These are phyloP conservation scores for Brachionus paranguensis DNA, from an alignment of 1,140 invertebrate genomes.

Conservation along the genomic window DNA sequence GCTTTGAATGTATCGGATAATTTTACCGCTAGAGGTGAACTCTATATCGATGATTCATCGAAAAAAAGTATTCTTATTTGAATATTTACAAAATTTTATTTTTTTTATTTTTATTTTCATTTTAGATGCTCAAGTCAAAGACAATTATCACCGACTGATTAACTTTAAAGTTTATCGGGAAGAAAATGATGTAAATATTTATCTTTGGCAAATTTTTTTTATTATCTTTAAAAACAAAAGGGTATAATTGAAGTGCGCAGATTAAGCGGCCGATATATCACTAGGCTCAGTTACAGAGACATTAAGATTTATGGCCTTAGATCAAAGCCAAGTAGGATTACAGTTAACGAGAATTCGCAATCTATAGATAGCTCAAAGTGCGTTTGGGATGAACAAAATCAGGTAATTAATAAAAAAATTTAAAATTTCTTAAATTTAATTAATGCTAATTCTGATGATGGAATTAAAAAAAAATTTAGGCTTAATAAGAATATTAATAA, in stretches of 20 bases:
- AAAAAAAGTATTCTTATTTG: neutral
- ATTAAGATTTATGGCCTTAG: conserved; percentile 17
- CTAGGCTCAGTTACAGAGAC: conserved; percentile 20
- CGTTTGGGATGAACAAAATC: conserved; percentile 3
- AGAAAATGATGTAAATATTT: conserved; percentile 26
- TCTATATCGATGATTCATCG: conserved; percentile 34
- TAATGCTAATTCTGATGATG: too few species aligned
- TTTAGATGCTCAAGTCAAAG: conserved; percentile 22
- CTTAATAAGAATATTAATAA: too few species aligned
- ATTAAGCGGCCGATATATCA: neutral
- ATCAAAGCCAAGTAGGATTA: conserved; percentile 32
- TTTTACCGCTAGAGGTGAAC: conserved; percentile 29
- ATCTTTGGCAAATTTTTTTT: neutral
- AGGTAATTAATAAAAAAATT: neutral
- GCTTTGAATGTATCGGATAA: conserved; percentile 1
- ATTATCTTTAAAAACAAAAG: neutral
- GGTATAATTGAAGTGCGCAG: conserved; percentile 15
- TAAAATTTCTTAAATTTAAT: too few species aligned
- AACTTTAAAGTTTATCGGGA: conserved; percentile 16
- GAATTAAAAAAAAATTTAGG: too few species aligned
- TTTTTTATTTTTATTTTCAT: neutral
- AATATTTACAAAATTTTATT: neutral
- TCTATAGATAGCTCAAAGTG: conserved; percentile 29
- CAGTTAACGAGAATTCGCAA: conserved; percentile 33
- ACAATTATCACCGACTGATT: conserved; percentile 31